Evolutionary conservation across 1,140 invertebrate species (phyloP).

Genomic region (Chironomus tepperi): DNA sequence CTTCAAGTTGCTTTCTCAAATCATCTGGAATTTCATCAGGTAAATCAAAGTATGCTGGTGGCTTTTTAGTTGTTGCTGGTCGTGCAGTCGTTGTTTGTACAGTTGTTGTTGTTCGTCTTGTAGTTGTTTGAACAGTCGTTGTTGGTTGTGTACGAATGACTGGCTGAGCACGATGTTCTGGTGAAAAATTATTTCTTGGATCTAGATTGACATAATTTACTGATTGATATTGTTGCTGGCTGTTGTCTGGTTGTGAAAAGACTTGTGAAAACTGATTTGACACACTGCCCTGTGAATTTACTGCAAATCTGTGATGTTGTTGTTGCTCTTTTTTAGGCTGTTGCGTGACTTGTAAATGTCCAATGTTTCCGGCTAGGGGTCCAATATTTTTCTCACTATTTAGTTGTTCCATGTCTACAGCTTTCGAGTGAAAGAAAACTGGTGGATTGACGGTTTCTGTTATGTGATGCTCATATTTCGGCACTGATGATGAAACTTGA

Average conservation of each 20-base stretch:
- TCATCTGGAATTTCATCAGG: slow-evolving; percentile 82
- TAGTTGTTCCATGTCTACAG: background rate
- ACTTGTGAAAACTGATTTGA: slow-evolving; percentile 32
- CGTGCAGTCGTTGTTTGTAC: slow-evolving; percentile 38
- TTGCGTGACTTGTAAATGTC: slow-evolving; percentile 16
- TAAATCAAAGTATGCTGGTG: slow-evolving; percentile 48
- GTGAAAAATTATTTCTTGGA: background rate
- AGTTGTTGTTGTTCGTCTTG: slow-evolving; percentile 24
- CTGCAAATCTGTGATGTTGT: background rate
- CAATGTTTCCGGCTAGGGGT: background rate
- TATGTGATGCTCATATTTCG: slow-evolving; percentile 66
- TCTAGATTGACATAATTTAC: background rate
- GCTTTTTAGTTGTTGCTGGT: slow-evolving; percentile 44
- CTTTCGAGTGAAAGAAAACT: background rate
- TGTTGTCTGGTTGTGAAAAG: slow-evolving; percentile 36
- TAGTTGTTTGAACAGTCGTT: slow-evolving; percentile 27
- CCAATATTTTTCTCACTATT: slow-evolving; percentile 1
- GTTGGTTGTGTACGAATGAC: slow-evolving; percentile 27
- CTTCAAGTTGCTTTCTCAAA: slow-evolving; percentile 68
- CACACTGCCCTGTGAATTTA: slow-evolving; percentile 27
- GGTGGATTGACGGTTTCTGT: slow-evolving; percentile 41
- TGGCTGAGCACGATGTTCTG: background rate
- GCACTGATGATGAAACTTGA: slow-evolving; percentile 61
- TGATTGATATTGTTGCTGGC: slow-evolving; percentile 31
- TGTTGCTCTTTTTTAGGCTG: background rate